Base-by-base conservation (phyloP, 2,888 invertebrate genomes). In the Azorinus chamasolen region DNA sequence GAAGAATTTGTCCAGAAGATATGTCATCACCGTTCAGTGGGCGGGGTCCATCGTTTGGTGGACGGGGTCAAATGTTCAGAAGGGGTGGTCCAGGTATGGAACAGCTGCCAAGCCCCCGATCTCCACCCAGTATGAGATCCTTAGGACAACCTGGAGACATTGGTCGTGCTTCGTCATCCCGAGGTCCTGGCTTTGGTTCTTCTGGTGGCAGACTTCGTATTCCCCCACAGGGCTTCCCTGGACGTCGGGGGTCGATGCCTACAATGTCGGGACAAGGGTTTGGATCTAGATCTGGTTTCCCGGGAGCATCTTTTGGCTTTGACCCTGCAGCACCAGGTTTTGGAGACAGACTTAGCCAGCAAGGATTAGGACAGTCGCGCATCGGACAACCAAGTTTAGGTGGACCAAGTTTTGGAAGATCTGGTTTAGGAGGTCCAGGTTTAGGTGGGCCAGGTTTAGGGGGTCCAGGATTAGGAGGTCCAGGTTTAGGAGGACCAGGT, bases 1-100 rank as follows among this genome's bases (percentile, higher is more conserved):
- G 68, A 54, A 37, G 63, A 25, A 22, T 77, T 32, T 77, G 77
- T 55, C 53, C 65, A 3, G 18, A 45, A 25, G 25, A n/a, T 10
- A 59, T 24, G 14, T 24, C 10, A 2, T 46, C 20, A 18, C 48
- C 48, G 20, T 63, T 63, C 4, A 32, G 51, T 14, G 50, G 57
- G 24, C 54, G 51, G 18, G 5, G 43, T 16, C 51, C 50, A 12
- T 24, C 32, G 5, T 27, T 24, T 12, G 24, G 50, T 1, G 37
- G 62, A 6, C 37, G 22, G 10, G 50, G 51, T 16, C 20, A n/a
- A 14, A 14, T 27, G 16, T 46, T 46, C 32, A 32, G 46, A 10
- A 39, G 50, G 20, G 25, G 48, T 12, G 8, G 6, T 10, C 50
- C n/a, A 20, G 50, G 22, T 20, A 20, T 18, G 14, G 22, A 50